phyloP scores from a whole-genome alignment of 2,888 invertebrate species.

The Monopis laevigella region DNA sequence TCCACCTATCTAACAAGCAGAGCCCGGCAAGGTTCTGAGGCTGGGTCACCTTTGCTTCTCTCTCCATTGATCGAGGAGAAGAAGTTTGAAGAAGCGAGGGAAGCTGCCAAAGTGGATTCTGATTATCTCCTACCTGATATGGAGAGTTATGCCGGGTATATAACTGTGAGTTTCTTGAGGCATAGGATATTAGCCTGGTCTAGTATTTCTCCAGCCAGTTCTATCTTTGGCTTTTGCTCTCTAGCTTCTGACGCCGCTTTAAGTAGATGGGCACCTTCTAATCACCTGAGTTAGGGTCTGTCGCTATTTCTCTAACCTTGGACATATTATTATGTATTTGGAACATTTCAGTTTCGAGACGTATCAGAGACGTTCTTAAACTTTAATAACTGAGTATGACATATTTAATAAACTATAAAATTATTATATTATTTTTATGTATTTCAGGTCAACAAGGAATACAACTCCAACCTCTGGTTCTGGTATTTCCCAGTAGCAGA shows the following conservation, averaged over 20 bases:
- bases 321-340: no score
- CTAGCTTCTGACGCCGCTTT: no score
- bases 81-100: slow-evolving; percentile 55
- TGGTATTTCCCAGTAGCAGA: slow-evolving; percentile 83
- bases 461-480: slow-evolving; percentile 83
- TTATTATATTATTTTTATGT: neutral
- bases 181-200: no score
- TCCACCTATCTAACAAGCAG: slow-evolving; percentile 37
- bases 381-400: no score
- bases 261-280: no score
- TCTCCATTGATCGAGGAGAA: slow-evolving; percentile 64
- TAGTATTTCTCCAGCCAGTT: no score
- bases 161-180: slow-evolving; percentile 52
- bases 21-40: slow-evolving; percentile 27
- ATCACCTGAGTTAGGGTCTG: no score
- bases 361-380: no score
- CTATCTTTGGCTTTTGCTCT: no score
- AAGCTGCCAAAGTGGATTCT: slow-evolving; percentile 47
- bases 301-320: no score
- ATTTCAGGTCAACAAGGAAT: slow-evolving; percentile 75
- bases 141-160: slow-evolving; percentile 57
- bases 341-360: no score
- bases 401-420: neutral
- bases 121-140: slow-evolving; percentile 48
- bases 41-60: slow-evolving; percentile 63